phyloP scores from a whole-genome alignment of 2,113 vertebrate species.

The Laterallus jamaicensis region DNA sequence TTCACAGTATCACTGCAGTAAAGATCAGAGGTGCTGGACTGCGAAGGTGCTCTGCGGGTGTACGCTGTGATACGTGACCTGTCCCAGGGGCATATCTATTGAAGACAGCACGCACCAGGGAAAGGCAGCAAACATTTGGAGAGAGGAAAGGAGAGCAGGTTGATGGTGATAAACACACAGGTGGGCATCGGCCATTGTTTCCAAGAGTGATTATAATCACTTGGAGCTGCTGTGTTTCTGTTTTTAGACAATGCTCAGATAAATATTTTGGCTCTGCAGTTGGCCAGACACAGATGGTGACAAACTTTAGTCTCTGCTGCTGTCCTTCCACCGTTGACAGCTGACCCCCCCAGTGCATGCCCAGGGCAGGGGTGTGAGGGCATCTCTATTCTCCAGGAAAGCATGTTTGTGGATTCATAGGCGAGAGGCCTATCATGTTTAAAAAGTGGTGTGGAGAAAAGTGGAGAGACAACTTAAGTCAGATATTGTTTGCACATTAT shows the following conservation, averaged over 20 bases:
- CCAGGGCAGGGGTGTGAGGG: not conserved
- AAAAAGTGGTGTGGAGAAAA: not conserved
- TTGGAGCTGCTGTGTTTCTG: not conserved
- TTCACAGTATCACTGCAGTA: not conserved
- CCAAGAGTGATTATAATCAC: not conserved
- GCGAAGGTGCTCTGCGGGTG: not conserved
- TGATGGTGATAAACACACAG: not conserved
- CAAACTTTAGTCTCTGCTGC: not conserved
- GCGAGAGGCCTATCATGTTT: not conserved
- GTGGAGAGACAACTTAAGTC: not conserved
- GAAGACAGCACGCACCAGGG: not conserved
- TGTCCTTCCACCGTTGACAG: not conserved
- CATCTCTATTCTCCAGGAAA: not conserved
- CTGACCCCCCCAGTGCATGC: too few species aligned
- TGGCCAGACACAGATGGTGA: not conserved
- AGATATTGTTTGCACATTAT: not conserved
- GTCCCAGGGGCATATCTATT: not conserved
- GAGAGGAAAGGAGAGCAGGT: not conserved
- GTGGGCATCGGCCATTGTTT: not conserved
- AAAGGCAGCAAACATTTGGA: not conserved
- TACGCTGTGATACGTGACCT: fast-evolving
- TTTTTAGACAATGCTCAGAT: not conserved
- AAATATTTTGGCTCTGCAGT: not conserved
- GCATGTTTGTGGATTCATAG: not conserved
- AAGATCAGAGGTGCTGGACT: not conserved